Evolutionary conservation across 2,888 invertebrate species (phyloP).

Genomic region (Busseola fusca): DNA sequence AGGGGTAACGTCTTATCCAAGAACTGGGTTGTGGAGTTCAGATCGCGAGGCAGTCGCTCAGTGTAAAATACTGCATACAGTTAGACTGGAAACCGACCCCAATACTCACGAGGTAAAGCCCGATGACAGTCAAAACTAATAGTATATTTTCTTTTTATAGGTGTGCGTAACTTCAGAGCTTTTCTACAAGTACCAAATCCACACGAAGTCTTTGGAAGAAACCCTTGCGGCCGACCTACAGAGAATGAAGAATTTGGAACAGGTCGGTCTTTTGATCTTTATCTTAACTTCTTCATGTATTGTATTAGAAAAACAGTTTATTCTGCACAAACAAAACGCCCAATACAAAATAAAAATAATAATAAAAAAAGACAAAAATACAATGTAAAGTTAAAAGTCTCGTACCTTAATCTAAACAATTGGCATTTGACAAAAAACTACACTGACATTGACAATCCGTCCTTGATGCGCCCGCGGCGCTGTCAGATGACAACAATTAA

Average conservation of each 20-base stretch:
- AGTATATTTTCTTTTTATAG: constrained; percentile 59
- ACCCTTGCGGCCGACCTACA: constrained; percentile 90
- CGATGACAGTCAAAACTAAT: background rate
- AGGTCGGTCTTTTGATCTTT: constrained; percentile 76
- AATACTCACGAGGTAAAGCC: background rate
- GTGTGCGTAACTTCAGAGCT: constrained; percentile 91
- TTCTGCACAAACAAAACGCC: too few relatives aligned
- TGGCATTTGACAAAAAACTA: too few relatives aligned
- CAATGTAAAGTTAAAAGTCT: too few relatives aligned
- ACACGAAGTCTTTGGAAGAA: constrained; percentile 88
- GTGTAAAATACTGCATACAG: background rate
- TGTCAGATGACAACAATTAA: too few relatives aligned
- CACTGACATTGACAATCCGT: too few relatives aligned
- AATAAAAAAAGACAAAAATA: too few relatives aligned
- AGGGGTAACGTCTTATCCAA: too few relatives aligned
- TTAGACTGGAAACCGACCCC: background rate
- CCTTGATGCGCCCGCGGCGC: too few relatives aligned
- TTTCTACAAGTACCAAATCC: constrained; percentile 91
- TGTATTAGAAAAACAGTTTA: too few relatives aligned
- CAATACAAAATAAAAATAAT: too few relatives aligned
- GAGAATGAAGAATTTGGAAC: constrained; percentile 87
- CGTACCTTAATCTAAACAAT: too few relatives aligned
- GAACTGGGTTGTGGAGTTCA: background rate
- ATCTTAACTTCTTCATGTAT: background rate
- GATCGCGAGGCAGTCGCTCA: background rate